Evolutionary conservation across 1,140 invertebrate species (phyloP).

Genomic region (Cotesia typhae): DNA sequence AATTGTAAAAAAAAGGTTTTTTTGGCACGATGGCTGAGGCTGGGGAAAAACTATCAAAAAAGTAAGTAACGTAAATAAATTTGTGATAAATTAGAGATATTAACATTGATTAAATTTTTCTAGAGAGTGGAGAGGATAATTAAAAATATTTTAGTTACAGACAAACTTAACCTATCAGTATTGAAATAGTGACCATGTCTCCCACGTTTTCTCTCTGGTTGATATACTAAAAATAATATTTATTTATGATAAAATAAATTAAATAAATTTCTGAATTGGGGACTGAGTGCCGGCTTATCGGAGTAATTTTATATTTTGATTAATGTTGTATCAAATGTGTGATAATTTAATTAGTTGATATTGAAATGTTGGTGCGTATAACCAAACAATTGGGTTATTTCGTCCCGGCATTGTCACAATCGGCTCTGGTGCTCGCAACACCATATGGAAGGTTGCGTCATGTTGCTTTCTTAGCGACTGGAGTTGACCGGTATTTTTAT

Average conservation of each 20-base stretch:
- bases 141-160: not conserved
- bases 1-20: too few species aligned
- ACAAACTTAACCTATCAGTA: constrained; percentile 6
- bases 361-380: constrained; percentile 51
- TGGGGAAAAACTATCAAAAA: constrained; percentile 74
- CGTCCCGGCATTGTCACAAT: constrained; percentile 39
- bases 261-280: not conserved
- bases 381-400: constrained; percentile 44
- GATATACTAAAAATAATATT: not conserved
- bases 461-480: constrained; percentile 39
- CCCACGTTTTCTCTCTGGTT: constrained; percentile 15
- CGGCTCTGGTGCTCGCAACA: constrained; percentile 26
- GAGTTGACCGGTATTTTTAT: constrained; percentile 35
- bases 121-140: too few species aligned
- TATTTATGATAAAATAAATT: not conserved
- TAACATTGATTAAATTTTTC: not conserved
- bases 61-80: constrained; percentile 67
- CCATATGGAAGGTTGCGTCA: constrained; percentile 50
- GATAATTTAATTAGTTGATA: not conserved
- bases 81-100: constrained; percentile 38
- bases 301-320: not conserved
- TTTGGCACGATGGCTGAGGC: constrained; percentile 68
- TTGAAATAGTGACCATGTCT: constrained; percentile 2
- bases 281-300: not conserved
- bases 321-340: not conserved